phyloP scores from a whole-genome alignment of 2,888 invertebrate species.

The Timema cristinae region DNA sequence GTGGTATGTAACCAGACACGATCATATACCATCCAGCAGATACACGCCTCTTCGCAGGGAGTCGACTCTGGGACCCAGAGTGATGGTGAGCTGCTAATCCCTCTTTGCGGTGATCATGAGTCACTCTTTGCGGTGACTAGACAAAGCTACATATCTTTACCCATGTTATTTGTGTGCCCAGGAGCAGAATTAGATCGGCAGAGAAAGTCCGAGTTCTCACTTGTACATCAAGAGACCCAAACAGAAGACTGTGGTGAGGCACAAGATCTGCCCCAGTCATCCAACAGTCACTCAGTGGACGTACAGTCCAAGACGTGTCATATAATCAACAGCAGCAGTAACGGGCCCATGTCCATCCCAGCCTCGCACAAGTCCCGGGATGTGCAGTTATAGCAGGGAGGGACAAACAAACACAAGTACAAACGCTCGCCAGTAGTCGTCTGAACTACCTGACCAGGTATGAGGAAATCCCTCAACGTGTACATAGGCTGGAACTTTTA shows the following conservation, averaged over 20 bases:
- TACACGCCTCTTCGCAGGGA: conserved; percentile 15
- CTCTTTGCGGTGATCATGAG: too few species aligned
- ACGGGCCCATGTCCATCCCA: conserved; percentile 22
- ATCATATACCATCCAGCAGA: conserved; percentile 2
- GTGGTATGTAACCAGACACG: conserved; percentile 59
- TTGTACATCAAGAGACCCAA: background rate
- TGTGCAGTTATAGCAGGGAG: conserved; percentile 22
- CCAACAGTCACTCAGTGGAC: conserved; percentile 6
- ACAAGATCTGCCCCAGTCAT: too few species aligned
- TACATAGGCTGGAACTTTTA: too few species aligned
- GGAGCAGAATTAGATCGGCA: conserved; percentile 14
- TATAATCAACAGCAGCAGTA: conserved; percentile 20
- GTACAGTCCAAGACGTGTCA: conserved; percentile 14
- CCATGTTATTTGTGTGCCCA: background rate
- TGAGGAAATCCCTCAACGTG: too few species aligned
- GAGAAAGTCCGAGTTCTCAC: conserved; percentile 16
- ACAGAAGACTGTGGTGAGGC: background rate
- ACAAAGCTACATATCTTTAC: background rate
- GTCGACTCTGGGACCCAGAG: conserved; percentile 22
- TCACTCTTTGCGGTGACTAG: background rate
- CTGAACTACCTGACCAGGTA: background rate
- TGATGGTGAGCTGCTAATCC: conserved; percentile 10
- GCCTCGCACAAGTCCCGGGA: conserved; percentile 16
- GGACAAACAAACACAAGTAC: conserved; percentile 4
- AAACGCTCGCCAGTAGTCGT: conserved; percentile 19